Evolutionary conservation across 2,113 vertebrate species (phyloP).

Genomic region (Halichoerus grypus): DNA sequence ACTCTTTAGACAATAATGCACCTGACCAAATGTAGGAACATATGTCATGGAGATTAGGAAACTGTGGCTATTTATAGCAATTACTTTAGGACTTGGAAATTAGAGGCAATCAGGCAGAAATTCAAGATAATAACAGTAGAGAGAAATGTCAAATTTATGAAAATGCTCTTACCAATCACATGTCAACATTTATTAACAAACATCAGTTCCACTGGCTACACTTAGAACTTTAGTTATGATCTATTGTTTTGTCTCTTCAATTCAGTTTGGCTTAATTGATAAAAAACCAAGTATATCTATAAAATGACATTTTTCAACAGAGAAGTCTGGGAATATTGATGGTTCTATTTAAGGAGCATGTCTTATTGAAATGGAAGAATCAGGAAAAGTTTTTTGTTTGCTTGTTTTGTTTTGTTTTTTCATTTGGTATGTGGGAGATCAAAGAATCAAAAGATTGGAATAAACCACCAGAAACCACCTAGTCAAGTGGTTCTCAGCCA

Average conservation of each 20-base stretch:
- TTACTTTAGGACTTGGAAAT: slow-evolving; percentile 56
- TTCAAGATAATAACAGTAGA: slow-evolving; percentile 13
- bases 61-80: slow-evolving; percentile 24
- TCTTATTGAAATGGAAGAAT: neutral
- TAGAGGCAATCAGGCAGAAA: slow-evolving; percentile 66
- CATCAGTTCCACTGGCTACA: neutral
- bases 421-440: neutral
- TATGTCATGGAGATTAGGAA: slow-evolving; percentile 18
- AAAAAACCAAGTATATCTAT: neutral
- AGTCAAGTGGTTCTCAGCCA: neutral
- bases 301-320: neutral
- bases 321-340: neutral
- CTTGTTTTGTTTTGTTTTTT: neutral
- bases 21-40: slow-evolving; percentile 34
- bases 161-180: neutral
- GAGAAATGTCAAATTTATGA: slow-evolving; percentile 64
- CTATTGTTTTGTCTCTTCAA: slow-evolving; percentile 37
- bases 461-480: neutral
- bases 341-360: neutral
- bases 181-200: slow-evolving; percentile 42
- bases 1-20: neutral
- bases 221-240: neutral
- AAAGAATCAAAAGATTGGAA: neutral
- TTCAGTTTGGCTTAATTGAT: slow-evolving; percentile 26
- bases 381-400: neutral